phyloP scores from a whole-genome alignment of 2,797 vertebrate genomes.

The Morus bassanus region DNA sequence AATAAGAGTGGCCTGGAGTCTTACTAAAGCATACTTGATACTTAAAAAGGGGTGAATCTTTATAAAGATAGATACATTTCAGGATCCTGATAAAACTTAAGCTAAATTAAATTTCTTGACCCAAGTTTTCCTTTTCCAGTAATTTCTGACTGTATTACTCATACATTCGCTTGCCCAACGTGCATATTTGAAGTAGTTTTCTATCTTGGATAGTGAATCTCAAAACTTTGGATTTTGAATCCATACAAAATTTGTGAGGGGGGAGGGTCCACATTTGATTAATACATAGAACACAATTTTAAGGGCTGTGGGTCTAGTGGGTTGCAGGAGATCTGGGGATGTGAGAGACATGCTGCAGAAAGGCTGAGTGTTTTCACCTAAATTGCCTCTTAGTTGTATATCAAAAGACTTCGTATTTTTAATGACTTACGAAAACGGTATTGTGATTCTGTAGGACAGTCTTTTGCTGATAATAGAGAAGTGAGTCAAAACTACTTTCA shows the following conservation, averaged over 20 bases:
- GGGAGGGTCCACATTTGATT: background rate
- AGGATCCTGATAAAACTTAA: background rate
- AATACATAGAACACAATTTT: background rate
- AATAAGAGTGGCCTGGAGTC: background rate
- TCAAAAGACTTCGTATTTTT: background rate
- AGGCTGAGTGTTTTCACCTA: background rate
- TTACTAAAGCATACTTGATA: background rate
- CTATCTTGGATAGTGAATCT: background rate
- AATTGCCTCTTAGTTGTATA: background rate
- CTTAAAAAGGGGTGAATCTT: background rate
- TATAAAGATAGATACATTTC: background rate
- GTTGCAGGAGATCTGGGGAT: background rate
- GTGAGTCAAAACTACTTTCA: background rate
- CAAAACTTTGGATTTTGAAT: background rate
- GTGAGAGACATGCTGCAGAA: background rate
- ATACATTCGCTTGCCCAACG: background rate
- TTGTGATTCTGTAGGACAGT: background rate
- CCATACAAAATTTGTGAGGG: background rate
- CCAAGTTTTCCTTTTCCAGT: background rate
- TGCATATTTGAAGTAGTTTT: background rate
- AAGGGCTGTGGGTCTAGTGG: background rate
- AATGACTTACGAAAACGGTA: background rate
- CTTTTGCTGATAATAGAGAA: background rate
- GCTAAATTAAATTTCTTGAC: background rate
- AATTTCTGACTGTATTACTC: background rate